phyloP scores from a whole-genome alignment of 2,113 vertebrate genomes.

The Tympanuchus pallidicinctus region DNA sequence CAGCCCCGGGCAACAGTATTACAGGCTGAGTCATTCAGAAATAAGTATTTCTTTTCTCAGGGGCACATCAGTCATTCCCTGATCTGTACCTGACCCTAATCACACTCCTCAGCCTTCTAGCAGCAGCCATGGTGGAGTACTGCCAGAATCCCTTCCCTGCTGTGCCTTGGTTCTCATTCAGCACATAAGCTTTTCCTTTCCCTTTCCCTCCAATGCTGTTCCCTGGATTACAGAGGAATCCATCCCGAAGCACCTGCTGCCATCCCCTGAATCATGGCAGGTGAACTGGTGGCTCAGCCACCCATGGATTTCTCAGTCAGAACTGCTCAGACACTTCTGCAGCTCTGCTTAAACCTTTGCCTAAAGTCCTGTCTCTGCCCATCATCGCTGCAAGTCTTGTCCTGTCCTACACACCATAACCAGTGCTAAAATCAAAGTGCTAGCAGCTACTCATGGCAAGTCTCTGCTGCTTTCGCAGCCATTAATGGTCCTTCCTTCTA shows the following conservation, averaged over 20 bases:
- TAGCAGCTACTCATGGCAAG: not conserved
- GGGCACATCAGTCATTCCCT: not conserved
- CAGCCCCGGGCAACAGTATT: not conserved
- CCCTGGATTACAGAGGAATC: rapidly evolving
- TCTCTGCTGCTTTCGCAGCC: not conserved
- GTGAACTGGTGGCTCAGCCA: not conserved
- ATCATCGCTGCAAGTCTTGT: not conserved
- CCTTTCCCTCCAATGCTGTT: not conserved
- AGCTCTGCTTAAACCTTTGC: not conserved
- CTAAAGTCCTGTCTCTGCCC: not conserved
- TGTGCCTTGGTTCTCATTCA: not conserved
- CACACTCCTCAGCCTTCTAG: not conserved
- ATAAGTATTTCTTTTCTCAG: not conserved
- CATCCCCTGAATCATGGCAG: rapidly evolving
- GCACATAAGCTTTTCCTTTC: not conserved
- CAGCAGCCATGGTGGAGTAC: not conserved
- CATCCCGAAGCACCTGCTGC: not conserved
- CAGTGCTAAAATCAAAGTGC: not conserved
- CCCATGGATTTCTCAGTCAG: not conserved
- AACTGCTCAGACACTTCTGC: not conserved
- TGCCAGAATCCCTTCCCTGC: not conserved
- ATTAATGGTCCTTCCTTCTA: not conserved
- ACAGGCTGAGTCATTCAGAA: conserved; percentile 10
- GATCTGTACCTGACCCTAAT: not conserved
- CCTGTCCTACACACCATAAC: not conserved